Base-by-base conservation (phyloP, 2,888 invertebrate species). In the Rotaria socialis region DNA sequence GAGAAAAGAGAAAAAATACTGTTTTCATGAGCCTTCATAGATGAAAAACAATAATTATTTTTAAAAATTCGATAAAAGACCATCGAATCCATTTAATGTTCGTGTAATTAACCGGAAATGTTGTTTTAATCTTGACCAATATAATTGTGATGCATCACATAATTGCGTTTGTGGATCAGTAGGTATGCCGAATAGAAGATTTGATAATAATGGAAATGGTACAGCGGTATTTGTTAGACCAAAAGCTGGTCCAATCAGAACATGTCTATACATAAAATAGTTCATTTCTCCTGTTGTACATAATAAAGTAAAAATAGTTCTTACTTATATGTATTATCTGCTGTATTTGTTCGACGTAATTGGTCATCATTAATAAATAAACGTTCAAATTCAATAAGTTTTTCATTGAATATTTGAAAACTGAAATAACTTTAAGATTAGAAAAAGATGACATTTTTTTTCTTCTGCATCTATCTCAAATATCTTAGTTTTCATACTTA, bases 191-290 rank as follows among this genome's bases (percentile, higher is more conserved):
- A 80, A 80, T 11, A 80, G 24, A 80, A 80, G 10, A 80, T 80
- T 80, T n/a, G 80, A 80, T 47, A 80, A 80, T 22, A 11, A 10
- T 24, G 80, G 80, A 80, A 41, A 80, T n/a, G 47, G 47, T 14
- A 80, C 80, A 80, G 47, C 47, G 41, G 80, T 80, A 80, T 80
- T 80, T 47, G 80, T 80, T 10, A 47, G 47, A 80, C 80, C 80
- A 47, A 47, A 24, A 10, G 80, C 80, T 47, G 80, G 47, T 14
- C 80, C 80, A 47, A 43, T 24, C 0, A 80, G n/a, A 47, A 80
- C 8, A 47, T 80, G 80, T 47, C 80, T 80, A 47, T 4, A 47
- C 8, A 50, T 0, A 80, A 80, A 27, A 67, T 27, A 27, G 2
- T 35, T 35, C 35, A 35, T 35, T 35, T 35, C 35, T 35, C 35